Evolutionary conservation across 1,140 invertebrate species (phyloP), one percentile per base, ranked within the genome.

Genomic region (Diuraphis noxia): DNA sequence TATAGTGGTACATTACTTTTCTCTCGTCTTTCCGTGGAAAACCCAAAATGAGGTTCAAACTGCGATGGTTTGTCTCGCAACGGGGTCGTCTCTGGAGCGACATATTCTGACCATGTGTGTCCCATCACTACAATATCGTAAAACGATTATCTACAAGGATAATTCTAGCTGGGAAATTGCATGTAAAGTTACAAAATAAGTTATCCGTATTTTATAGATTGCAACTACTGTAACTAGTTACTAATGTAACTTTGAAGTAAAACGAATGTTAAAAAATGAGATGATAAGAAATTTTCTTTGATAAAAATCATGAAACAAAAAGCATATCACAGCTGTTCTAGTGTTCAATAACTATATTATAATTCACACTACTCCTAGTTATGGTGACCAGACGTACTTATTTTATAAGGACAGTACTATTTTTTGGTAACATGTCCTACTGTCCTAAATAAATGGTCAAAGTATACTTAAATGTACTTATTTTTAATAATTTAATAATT

Each of bases 31-130:
- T 49, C 77, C 6, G 72, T 49, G 17, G 89, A 25, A 46, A 91
- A 91, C 36, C 89, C 89, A 40, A 91, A 91, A 52, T 91, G 77
- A 25, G 89, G 89, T 82, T 91, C 89, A n/a, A 91, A 91, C 25
- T 91, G 89, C 25, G 89, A 91, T 10, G 89, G 89, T 23, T 91
- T 46, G 34, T 91, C 43, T 46, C 89, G 21, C 23, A 91, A 52
- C 23, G 89, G 89, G 2, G 89, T 91, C 41, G 77, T 79, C 34
- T 91, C 77, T 5, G 89, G 77, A 30, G 89, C 77, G 5, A 82
- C 43, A 40, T 38, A 91, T 82, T 91, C 89, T 17, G 89, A 91
- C 89, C 89, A 91, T 52, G n/a, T n/a, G 77, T 91, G 89, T 81
- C 89, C 89, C 89, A 91, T 91, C 10, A 34, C 36, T 2, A 34